These are phyloP conservation scores for Stenopsyche tienmushanensis DNA, from an alignment of 1,140 invertebrate genomes.

Conservation along the genomic window DNA sequence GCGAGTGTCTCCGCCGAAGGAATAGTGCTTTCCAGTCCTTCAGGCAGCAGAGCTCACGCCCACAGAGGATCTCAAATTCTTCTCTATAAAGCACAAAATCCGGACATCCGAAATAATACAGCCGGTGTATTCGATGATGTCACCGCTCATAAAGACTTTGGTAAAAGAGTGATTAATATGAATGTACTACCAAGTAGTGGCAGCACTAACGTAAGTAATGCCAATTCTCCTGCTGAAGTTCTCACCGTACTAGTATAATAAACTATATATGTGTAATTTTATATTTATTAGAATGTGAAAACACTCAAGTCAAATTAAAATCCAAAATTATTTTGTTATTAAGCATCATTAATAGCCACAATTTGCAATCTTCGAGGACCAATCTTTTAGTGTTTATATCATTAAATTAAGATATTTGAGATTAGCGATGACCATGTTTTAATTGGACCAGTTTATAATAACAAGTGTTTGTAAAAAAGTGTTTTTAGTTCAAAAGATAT, in stretches of 20 bases:
- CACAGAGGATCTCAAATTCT: slow-evolving; percentile 63
- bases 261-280: slow-evolving; percentile 29
- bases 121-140: slow-evolving; percentile 70
- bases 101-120: slow-evolving; percentile 76
- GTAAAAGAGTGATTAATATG: slow-evolving; percentile 64
- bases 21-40: slow-evolving; percentile 61
- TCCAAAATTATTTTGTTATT: too few species aligned
- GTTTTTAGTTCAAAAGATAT: too few species aligned
- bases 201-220: slow-evolving; percentile 10
- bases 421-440: too few species aligned
- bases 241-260: slow-evolving; percentile 51
- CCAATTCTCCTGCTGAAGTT: slow-evolving; percentile 49
- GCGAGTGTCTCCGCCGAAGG: slow-evolving; percentile 54
- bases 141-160: slow-evolving; percentile 72
- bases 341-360: too few species aligned
- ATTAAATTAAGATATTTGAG: too few species aligned
- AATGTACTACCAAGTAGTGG: slow-evolving; percentile 34
- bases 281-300: slow-evolving; percentile 26
- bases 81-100: slow-evolving; percentile 71
- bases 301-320: too few species aligned
- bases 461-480: too few species aligned
- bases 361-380: too few species aligned
- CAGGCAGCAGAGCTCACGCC: slow-evolving; percentile 55
- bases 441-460: too few species aligned
- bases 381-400: too few species aligned